Conservation (phyloP, 2,888 invertebrate genomes). For the Leptinotarsa peninsularis region DNA sequence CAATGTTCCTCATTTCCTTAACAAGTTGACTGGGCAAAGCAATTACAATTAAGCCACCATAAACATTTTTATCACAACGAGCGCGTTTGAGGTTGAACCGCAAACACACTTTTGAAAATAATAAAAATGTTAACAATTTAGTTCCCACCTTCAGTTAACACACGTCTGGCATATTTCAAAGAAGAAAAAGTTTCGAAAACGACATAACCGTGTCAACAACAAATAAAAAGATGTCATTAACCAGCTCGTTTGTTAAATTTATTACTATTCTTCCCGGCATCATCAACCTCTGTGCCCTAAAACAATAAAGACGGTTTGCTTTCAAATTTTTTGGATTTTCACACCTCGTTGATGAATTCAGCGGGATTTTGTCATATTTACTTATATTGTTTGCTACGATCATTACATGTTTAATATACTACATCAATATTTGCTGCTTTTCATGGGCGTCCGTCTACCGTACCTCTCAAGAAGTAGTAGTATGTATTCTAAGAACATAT, state of each 20-base stretch:
- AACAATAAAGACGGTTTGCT: conserved; percentile 40
- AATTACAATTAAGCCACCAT: neutral
- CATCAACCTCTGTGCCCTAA: conserved; percentile 27
- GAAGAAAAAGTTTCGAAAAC: conserved; percentile 10
- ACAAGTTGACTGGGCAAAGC: neutral
- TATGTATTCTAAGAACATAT: no score
- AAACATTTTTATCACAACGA: neutral
- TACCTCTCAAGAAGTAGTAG: neutral
- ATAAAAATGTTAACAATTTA: conserved; percentile 12
- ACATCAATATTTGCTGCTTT: conserved; percentile 38
- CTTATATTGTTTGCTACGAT: conserved; percentile 34
- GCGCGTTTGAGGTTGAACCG: neutral
- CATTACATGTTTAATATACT: conserved; percentile 40
- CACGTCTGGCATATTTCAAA: conserved; percentile 3
- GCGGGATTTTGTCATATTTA: conserved; percentile 35
- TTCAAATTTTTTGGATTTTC: conserved; percentile 38
- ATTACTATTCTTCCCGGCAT: conserved; percentile 21
- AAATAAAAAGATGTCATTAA: conserved; percentile 17
- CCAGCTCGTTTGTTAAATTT: conserved; percentile 17
- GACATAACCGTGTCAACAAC: conserved; percentile 1
- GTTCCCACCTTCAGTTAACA: neutral
- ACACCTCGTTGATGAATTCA: conserved; percentile 40
- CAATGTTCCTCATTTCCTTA: no score
- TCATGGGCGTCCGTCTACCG: neutral
- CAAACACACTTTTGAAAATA: conserved; percentile 9